Base-by-base conservation (phyloP, 1,140 invertebrate genomes). In the Periplaneta americana region DNA sequence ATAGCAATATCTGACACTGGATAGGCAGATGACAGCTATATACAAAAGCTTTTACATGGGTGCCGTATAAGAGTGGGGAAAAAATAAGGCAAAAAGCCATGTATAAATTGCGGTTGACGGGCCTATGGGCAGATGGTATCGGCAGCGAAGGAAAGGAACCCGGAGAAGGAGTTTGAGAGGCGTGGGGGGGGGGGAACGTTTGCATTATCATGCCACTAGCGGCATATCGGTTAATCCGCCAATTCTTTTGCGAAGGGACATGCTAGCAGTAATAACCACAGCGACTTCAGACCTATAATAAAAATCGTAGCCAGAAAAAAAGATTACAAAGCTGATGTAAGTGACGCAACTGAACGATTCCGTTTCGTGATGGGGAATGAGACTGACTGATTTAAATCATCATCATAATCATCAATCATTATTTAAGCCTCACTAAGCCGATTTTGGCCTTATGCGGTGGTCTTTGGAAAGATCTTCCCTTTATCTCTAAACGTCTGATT, bases 81-180 rank as follows among this genome's bases (percentile, higher is more conserved):
- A 36, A 75, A 77, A 33, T 77, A 77, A 77, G 33, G 75, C 75
- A 77, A 36, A 77, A 77, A 34, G 31, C 75, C 75, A 36, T 77
- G 75, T 33, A 77, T 36, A 77, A 77, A 77, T 77, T 77, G 75
- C 0, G 31, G 17, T 15, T 77, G 75, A 77, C 75, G 75, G 31
- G 75, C 35, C 17, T 31, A 15, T 76, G 75, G 48, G 15, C 31
- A 77, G 75, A 77, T 77, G 31, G 33, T 77, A 77, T 77, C 31
- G 75, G 35, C 75, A 34, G 2, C 31, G 33, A 13, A 28, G 22
- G 11, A 66, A 4, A 18, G 39, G 39, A 22, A n/a, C n/a, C n/a
- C n/a, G n/a, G n/a, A n/a, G n/a, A n/a, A n/a, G n/a, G n/a, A n/a
- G n/a, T n/a, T n/a, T n/a, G n/a, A n/a, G n/a, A n/a, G n/a, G n/a